Evolutionary conservation across 2,888 invertebrate genomes (phyloP), one percentile per base, ranked within the genome.

Genomic region (Brassicogethes aeneus): DNA sequence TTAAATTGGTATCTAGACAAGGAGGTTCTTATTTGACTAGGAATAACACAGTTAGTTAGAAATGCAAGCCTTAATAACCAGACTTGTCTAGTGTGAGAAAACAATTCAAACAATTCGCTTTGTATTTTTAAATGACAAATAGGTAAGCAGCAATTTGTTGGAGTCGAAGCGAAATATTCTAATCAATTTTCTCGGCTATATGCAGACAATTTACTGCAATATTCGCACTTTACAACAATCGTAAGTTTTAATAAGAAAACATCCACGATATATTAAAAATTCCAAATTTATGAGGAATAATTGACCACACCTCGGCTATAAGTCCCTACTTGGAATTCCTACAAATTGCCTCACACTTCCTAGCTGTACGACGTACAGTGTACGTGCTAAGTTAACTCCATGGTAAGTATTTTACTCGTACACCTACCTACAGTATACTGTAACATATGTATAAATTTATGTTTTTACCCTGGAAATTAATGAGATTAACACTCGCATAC

Each of bases 341-440:
- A 43, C 44, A 47, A 47, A 45, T 45, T 45, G 41, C 43, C 39
- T 39, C 36, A 46, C 45, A 47, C 47, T 47, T 47, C 43, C 41
- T 47, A 7, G 23, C 23, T 5, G 23, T n/a, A n/a, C n/a, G n/a
- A n/a, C n/a, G n/a, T n/a, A n/a, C n/a, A n/a, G n/a, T n/a, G n/a
- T n/a, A n/a, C n/a, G n/a, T n/a, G n/a, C n/a, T n/a, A n/a, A n/a
- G n/a, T n/a, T n/a, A n/a, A n/a, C n/a, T n/a, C n/a, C n/a, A n/a
- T n/a, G n/a, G n/a, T n/a, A n/a, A n/a, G n/a, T n/a, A n/a, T n/a
- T n/a, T n/a, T n/a, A n/a, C n/a, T n/a, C n/a, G n/a, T n/a, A n/a
- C n/a, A n/a, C n/a, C n/a, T n/a, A n/a, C n/a, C n/a, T n/a, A n/a
- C n/a, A n/a, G n/a, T n/a, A n/a, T n/a, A n/a, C n/a, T n/a, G n/a